These are phyloP conservation scores for Macrochelys suwanniensis DNA, from an alignment of 2,797 vertebrate genomes.

Conservation along the genomic window DNA sequence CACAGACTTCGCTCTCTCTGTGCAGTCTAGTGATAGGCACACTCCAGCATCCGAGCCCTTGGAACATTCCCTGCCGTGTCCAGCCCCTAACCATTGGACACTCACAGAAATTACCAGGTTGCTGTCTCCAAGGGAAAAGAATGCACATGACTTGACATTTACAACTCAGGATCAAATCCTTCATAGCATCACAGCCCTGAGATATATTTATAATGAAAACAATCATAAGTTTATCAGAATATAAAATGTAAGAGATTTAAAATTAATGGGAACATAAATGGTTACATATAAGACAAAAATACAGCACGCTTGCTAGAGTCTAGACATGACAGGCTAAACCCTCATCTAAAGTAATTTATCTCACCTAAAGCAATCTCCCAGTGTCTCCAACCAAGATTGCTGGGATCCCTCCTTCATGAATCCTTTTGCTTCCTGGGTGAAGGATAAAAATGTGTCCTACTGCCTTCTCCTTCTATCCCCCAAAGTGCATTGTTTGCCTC, in stretches of 20 bases:
- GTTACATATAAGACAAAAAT: background rate
- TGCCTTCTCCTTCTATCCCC: background rate
- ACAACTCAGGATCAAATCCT: background rate
- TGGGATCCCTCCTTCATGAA: background rate
- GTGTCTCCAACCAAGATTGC: background rate
- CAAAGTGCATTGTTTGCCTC: background rate
- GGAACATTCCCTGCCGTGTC: background rate
- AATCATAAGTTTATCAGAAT: background rate
- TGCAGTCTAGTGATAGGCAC: background rate
- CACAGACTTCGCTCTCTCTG: background rate
- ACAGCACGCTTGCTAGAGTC: background rate
- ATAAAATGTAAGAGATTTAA: background rate
- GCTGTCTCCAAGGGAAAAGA: background rate
- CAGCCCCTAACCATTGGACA: no score
- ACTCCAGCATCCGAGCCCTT: background rate
- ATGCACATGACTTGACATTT: background rate
- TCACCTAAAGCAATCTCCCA: background rate
- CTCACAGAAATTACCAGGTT: no score
- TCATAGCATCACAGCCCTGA: background rate
- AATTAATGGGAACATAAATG: background rate
- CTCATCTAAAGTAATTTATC: background rate
- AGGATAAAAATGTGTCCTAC: background rate
- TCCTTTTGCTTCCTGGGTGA: background rate
- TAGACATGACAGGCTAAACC: background rate
- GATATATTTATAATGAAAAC: background rate